Conservation (phyloP, 2,797 vertebrate genomes). For the Sciurus carolinensis region DNA sequence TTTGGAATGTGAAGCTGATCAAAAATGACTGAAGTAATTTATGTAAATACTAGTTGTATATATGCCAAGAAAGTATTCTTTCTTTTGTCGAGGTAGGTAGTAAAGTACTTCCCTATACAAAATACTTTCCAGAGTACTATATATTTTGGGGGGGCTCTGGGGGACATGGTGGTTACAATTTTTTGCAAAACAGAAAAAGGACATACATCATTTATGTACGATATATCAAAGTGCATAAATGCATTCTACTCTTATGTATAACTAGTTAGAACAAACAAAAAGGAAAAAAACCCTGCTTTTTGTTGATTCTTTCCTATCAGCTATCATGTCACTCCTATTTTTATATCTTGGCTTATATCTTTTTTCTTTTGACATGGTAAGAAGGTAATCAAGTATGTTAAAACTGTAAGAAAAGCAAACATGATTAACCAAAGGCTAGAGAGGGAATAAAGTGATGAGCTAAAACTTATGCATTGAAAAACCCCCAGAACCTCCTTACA, state of each 20-base stretch:
- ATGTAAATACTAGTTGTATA: not conserved
- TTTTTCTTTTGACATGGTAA: slow-evolving; percentile 31
- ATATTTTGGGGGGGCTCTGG: not conserved
- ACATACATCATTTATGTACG: no score
- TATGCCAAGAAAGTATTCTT: not conserved
- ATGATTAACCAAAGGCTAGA: not conserved
- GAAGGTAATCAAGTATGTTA: not conserved
- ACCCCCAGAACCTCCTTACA: not conserved
- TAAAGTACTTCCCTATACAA: not conserved
- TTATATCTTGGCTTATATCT: not conserved
- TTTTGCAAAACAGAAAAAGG: not conserved
- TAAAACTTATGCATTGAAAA: not conserved
- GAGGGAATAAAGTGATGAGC: not conserved
- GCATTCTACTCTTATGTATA: no score
- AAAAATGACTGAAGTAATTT: not conserved
- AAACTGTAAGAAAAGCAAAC: slow-evolving; percentile 6
- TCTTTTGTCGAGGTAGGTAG: not conserved
- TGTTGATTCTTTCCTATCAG: not conserved
- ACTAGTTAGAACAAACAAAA: no score
- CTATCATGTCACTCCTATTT: not conserved
- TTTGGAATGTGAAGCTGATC: not conserved
- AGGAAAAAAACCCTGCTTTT: not conserved
- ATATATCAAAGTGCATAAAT: no score
- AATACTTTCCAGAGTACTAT: not conserved
- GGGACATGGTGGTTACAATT: not conserved